Percentiles rank a stretch among this genome's conserved stretches.
Conservation (phyloP, 1,140 invertebrate species). For the Pogonomyrmex barbatus region DNA sequence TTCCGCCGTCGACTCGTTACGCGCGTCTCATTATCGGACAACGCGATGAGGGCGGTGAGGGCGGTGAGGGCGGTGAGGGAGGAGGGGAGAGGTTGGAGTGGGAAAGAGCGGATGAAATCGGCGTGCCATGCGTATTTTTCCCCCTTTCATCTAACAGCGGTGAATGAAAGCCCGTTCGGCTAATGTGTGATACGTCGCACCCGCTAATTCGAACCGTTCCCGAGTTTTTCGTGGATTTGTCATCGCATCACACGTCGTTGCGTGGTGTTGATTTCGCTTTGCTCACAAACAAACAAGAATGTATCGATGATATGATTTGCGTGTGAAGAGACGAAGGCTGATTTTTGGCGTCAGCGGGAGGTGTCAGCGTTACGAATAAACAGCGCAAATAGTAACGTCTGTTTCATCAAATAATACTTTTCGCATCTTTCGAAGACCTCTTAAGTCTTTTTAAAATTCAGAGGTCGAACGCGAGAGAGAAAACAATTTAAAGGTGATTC, state of each 20-base stretch:
- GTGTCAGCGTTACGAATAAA: neutral
- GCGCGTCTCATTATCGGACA: conserved; percentile 44
- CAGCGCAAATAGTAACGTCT: neutral
- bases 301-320: neutral
- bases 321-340: neutral
- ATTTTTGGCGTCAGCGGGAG: neutral
- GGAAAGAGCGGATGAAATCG: conserved; percentile 20
- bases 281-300: neutral
- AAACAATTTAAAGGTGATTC: neutral
- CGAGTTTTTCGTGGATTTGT: neutral
- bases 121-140: neutral
- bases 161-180: conserved; percentile 13
- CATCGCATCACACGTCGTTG: neutral
- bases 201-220: conserved; percentile 24
- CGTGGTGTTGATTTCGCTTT: neutral
- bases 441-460: neutral
- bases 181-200: neutral
- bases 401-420: neutral
- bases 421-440: neutral
- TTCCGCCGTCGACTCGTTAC: conserved; percentile 38
- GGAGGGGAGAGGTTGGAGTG: neutral
- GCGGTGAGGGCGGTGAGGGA: too few relatives aligned
- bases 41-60: neutral
- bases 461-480: neutral
- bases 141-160: conserved; percentile 28